Conservation (phyloP, 2,888 invertebrate species). For the Dryobotodes eremita region DNA sequence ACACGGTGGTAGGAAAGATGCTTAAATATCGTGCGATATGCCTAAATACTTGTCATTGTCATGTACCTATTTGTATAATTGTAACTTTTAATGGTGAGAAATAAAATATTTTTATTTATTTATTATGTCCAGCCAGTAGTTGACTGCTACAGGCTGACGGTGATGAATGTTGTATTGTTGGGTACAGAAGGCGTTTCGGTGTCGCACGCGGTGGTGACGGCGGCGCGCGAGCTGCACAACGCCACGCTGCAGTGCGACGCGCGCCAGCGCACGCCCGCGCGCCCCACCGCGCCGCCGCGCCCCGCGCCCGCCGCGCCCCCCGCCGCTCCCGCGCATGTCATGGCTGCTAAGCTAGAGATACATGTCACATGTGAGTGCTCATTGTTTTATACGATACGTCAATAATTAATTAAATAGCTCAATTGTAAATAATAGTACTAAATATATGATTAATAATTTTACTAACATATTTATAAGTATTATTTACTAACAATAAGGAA, state of each 20-base stretch:
- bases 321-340: constrained; percentile 86
- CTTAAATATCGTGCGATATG: background rate
- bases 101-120: no score
- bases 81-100: no score
- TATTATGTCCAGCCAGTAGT: no score
- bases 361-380: constrained; percentile 86
- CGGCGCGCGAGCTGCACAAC: constrained; percentile 96
- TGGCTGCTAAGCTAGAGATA: constrained; percentile 84
- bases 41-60: no score
- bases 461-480: no score
- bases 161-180: background rate
- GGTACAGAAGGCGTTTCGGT: constrained; percentile 81
- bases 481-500: no score
- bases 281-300: constrained; percentile 86
- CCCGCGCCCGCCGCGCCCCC: constrained; percentile 78
- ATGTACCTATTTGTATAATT: no score
- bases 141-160: background rate
- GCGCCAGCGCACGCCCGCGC: constrained; percentile 90
- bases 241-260: constrained; percentile 96
- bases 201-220: constrained; percentile 92
- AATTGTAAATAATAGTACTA: no score
- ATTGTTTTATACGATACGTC: background rate
- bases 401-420: no score
- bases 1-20: background rate
- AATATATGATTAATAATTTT: no score